Evolutionary conservation across 2,888 invertebrate species (phyloP).

Genomic region (Zaprionus lineosus): DNA sequence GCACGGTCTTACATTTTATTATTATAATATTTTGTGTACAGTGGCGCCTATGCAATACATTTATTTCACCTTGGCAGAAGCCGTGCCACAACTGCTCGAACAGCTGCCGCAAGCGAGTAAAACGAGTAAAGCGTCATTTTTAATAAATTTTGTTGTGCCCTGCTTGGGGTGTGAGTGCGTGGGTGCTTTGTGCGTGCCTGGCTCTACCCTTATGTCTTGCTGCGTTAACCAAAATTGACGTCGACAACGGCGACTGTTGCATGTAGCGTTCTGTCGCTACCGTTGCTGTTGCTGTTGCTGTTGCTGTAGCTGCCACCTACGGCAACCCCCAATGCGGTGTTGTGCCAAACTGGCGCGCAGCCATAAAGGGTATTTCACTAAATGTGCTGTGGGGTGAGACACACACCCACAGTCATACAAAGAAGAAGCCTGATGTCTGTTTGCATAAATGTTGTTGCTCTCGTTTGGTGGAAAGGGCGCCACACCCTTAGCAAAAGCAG

Average conservation of each 20-base stretch:
- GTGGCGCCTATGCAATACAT: constrained; percentile 27
- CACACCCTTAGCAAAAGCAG: constrained; percentile 16
- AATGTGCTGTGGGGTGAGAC: constrained; percentile 46
- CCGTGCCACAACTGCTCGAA: constrained; percentile 19
- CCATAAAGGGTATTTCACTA: constrained; percentile 47
- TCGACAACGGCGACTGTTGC: constrained; percentile 45
- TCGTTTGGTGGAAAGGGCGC: constrained; percentile 17
- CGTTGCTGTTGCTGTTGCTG: constrained; percentile 9
- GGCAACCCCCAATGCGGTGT: constrained; percentile 31
- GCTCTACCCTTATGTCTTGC: constrained; percentile 30
- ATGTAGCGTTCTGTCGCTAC: constrained; percentile 32
- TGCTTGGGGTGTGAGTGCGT: constrained; percentile 16
- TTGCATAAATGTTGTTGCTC: constrained; percentile 59
- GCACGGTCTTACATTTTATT: constrained; percentile 54
- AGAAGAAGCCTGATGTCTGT: constrained; percentile 34
- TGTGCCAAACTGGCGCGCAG: constrained; percentile 22
- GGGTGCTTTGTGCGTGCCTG: constrained; percentile 23
- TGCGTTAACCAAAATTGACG: constrained; percentile 32
- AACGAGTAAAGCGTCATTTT: constrained; percentile 36
- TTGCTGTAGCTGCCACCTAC: constrained; percentile 8
- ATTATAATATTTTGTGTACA: constrained; percentile 47
- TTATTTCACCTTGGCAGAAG: constrained; percentile 45
- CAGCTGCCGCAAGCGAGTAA: constrained; percentile 12
- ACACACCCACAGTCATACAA: background rate
- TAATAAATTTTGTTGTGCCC: constrained; percentile 49